Evolutionary conservation across 2,797 vertebrate genomes (phyloP), one percentile per base, ranked within the genome.

Genomic region (Antrozous pallidus): DNA sequence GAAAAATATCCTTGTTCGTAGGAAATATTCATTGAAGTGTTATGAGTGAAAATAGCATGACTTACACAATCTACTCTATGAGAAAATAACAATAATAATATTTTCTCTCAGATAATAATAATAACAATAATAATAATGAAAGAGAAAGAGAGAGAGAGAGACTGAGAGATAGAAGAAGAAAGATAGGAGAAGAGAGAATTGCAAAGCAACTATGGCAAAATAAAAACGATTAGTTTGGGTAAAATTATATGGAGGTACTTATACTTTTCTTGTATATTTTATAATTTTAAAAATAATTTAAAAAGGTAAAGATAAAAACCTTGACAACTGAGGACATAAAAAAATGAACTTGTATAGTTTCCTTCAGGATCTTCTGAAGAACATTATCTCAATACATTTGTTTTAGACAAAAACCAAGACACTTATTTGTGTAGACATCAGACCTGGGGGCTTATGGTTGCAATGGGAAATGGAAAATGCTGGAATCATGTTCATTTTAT

Each of bases 281-380:
- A 74, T 75, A 56, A 88, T 11, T 77, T 92, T 82, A 42, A 91
- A 90, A 73, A 70, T 47, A 47, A n/a, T n/a, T 88, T 92, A 63
- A 83, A 67, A 82, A 8, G 61, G 8, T 73, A 20, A 70, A 71
- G 83, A 75, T 12, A 36, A 40, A 80, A 93, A 82, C 63, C 9
- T 49, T 73, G 24, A 38, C 63, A 91, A 71, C 16, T 83, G 69
- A 81, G 42, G 33, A 90, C 82, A 63, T 75, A 82, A 83, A 71
- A 81, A 87, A 71, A 58, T 63, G 67, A 78, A 56, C 24, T 40
- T 24, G 31, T 61, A 24, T 2, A 77, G 6, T 33, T 88, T 88
- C 24, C 69, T 88, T 38, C 16, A 91, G 82, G 80, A 87, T 87
- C 36, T 74, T 31, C 8, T 51, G 82, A 86, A 79, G 12, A 81